phyloP scores from a whole-genome alignment of 2,888 invertebrate genomes.

The Hydraecia micacea region DNA sequence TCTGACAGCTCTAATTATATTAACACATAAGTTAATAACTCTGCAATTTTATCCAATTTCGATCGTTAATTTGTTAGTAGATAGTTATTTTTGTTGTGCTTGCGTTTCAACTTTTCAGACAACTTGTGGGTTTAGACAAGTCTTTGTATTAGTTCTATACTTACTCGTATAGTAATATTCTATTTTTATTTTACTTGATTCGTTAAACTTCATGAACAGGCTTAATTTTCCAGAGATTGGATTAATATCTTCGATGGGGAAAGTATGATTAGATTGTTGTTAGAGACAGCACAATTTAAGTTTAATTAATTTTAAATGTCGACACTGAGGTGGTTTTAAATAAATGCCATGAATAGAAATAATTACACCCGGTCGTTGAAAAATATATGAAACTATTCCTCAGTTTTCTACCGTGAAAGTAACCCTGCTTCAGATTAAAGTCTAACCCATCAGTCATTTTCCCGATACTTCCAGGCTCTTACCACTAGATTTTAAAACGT shows the following conservation, averaged over 20 bases:
- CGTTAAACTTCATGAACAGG: conserved; percentile 24
- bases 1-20: conserved; percentile 21
- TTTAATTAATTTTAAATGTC: conserved; percentile 7
- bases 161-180: conserved; percentile 13
- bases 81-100: conserved; percentile 18
- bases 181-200: conserved; percentile 26
- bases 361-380: not conserved
- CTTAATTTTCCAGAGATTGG: conserved; percentile 11
- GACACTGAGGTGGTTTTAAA: not conserved
- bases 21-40: conserved; percentile 30
- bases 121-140: conserved; percentile 30
- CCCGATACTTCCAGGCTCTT: not conserved
- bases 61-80: conserved; percentile 13
- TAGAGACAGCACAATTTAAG: conserved; percentile 4
- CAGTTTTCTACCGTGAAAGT: not conserved
- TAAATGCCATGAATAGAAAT: not conserved
- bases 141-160: conserved; percentile 18
- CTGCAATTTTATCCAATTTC: conserved; percentile 12
- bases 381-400: not conserved
- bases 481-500: not conserved
- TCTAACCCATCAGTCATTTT: not conserved
- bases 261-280: conserved; percentile 13
- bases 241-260: not conserved
- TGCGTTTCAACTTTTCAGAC: conserved; percentile 41
- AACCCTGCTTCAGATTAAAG: not conserved